Base-by-base conservation (phyloP, 2,113 vertebrate species). In the Crotophaga sulcirostris region DNA sequence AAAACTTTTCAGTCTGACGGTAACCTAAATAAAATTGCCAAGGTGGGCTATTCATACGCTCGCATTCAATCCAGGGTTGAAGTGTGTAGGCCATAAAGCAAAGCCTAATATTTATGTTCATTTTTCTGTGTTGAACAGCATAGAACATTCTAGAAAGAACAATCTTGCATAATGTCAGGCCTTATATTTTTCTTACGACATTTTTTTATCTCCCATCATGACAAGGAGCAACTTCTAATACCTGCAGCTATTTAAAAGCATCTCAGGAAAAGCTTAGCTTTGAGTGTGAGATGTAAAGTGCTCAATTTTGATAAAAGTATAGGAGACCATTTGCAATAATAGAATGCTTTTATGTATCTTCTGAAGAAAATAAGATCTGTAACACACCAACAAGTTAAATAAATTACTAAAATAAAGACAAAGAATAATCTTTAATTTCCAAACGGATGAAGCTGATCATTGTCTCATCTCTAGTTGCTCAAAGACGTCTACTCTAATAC, bases 1-100 rank as follows among this genome's bases (percentile, higher is more conserved):
- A 67, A 88, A 58, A 68, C 47, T 36, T 34, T 74, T 72, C 68
- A 68, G 34, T 84, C 38, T 87, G 45, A 62, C 62, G 73, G 29
- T 59, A 86, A 74, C 29, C 33, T 93, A 77, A 93, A 80, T 94
- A 85, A 92, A 89, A 78, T 33, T 62, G 68, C 63, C 72, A 63
- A 55, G 69, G 77, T 79, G 25, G 26, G 60, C 54, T 89, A 13
- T 24, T 87, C 28, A 20, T 49, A 11, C 14, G 47, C 40, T 79
- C 73, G 45, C 51, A 36, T 83, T 94, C 34, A 28, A 5, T 59
- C 90, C 59, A 51, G 14, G 20, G 5, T 70, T 74, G 11, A 70
- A 31, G 9, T 16, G 9, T 49, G 16, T 40, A 9, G 56, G 52
- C n/a, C 36, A 8, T 3, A 38, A 47, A 59, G 66, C 78, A 81